Base-by-base conservation (phyloP, 2,113 vertebrate species). In the Proterorhinus semilunaris region DNA sequence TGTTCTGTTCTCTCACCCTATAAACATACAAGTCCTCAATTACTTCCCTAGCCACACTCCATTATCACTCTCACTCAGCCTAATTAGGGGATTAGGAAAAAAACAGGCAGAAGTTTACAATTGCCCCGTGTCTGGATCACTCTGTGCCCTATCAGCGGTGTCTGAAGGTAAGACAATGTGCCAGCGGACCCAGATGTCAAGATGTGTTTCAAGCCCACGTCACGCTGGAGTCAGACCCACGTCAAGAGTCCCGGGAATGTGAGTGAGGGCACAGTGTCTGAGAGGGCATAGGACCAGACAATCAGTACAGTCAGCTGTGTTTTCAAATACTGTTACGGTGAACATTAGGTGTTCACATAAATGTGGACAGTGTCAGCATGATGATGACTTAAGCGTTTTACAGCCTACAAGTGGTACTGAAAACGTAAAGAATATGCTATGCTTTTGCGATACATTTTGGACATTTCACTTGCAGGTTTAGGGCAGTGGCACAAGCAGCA, bases 111-210 rank as follows among this genome's bases (percentile, higher is more conserved):
- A 71, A 10, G 50, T 86, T 82, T 82, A 78, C 54, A 71, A 78
- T 80, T 64, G 43, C 64, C 69, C 27, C 11, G 0, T 71, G 81
- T 70, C 78, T 75, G 65, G 67, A 55, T 49, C 71, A 47, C 51
- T 16, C 4, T 10, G 52, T 61, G 51, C 63, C 61, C 65, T 68
- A 52, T 62, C 79, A 70, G 65, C 46, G 0, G 74, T 13, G 85
- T 72, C 85, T 70, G 77, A 68, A 85, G 82, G 83, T 73, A 74
- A 83, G 81, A 70, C 72, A 74, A 46, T n/a, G 44, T 21, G 17
- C 75, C 43, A 58, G 11, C 0, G 16, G 2, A 75, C 46, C 65
- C 54, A 64, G 65, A 79, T 70, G 79, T 77, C 53, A 13, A 43
- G 77, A 76, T 50, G 66, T 21, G 79, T 75, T 17, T 10, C 4